These are phyloP conservation scores for Pomacea maculata DNA, from an alignment of 1,140 invertebrate species.

Conservation along the genomic window DNA sequence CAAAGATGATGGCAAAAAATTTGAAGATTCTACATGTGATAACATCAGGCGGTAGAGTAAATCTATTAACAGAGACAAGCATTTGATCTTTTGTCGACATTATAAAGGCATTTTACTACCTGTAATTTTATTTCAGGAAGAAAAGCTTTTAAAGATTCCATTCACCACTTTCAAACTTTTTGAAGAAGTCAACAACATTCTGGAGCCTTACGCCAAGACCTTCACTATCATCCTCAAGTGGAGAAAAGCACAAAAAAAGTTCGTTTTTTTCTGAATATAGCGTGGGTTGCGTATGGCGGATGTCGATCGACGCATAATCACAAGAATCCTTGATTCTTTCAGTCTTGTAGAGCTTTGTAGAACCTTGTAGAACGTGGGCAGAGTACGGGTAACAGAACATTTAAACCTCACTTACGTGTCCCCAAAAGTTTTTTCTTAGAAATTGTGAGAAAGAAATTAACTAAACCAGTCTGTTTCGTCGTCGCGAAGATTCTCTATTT, in stretches of 20 bases:
- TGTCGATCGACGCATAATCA: not conserved
- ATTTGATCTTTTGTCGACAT: too few species aligned
- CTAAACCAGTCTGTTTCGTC: too few species aligned
- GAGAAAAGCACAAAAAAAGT: constrained; percentile 80
- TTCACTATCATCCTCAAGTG: constrained; percentile 74
- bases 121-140: constrained; percentile 71
- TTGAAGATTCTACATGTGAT: too few species aligned
- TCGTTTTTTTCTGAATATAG: constrained; percentile 19
- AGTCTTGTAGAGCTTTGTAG: not conserved
- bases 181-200: constrained; percentile 69
- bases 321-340: not conserved
- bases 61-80: not conserved
- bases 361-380: not conserved
- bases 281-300: not conserved
- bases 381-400: not conserved
- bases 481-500: too few species aligned
- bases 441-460: not conserved
- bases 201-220: constrained; percentile 69
- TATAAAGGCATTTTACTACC: too few species aligned
- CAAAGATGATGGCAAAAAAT: too few species aligned
- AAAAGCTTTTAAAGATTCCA: constrained; percentile 84
- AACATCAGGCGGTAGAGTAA: not conserved
- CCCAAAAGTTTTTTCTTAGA: not conserved
- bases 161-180: constrained; percentile 78
- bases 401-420: not conserved